Percentiles rank a stretch among this genome's conserved stretches.
Evolutionary conservation across 2,797 vertebrate species (phyloP).

Genomic region (Alectoris magna): DNA sequence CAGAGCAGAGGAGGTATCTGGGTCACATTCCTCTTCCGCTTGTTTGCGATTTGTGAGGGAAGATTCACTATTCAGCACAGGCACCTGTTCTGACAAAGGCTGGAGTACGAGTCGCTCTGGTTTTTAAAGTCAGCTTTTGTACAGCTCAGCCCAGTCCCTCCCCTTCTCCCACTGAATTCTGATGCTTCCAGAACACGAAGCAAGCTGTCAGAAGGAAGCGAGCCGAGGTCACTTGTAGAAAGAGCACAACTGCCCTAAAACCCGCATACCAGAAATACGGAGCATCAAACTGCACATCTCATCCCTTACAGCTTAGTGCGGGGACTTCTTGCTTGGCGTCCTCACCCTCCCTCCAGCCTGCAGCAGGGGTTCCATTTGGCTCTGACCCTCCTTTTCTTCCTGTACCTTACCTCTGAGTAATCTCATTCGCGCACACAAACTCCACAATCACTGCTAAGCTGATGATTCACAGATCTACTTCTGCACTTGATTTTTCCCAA

Average conservation of each 20-base stretch:
- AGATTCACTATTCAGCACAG: conserved; percentile 29
- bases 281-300: neutral
- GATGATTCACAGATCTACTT: conserved; percentile 40
- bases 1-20: conserved; percentile 25
- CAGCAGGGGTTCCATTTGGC: neutral
- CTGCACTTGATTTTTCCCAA: neutral
- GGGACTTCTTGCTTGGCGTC: neutral
- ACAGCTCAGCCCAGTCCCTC: neutral
- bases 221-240: neutral
- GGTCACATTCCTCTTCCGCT: conserved; percentile 41
- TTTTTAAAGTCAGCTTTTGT: conserved; percentile 44
- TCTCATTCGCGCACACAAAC: neutral
- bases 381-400: neutral
- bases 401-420: neutral
- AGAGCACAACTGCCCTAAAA: neutral
- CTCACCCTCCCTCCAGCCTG: neutral
- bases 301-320: neutral
- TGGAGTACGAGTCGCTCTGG: neutral
- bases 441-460: neutral
- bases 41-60: neutral
- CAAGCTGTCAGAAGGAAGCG: neutral
- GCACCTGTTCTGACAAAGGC: conserved; percentile 42
- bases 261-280: accelerated
- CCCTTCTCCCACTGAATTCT: neutral
- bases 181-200: neutral